phyloP scores from a whole-genome alignment of 2,113 vertebrate species.

The Perognathus longimembris region DNA sequence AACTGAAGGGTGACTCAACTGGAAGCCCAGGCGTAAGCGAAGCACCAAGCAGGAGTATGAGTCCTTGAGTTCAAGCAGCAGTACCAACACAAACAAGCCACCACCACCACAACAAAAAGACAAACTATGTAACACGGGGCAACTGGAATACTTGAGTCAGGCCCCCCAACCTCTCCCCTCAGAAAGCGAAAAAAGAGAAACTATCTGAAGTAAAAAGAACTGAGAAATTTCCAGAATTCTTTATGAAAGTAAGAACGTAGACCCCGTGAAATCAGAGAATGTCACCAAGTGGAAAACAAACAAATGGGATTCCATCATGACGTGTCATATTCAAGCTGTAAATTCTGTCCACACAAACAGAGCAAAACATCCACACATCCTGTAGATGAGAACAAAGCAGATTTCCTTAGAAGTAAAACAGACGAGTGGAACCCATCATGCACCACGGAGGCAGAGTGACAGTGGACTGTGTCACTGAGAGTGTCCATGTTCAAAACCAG shows the following conservation, averaged over 20 bases:
- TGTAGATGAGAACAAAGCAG: background rate
- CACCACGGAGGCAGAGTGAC: background rate
- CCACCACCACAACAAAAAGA: background rate
- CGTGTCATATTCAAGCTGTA: no score
- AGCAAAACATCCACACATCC: background rate
- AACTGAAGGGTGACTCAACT: no score
- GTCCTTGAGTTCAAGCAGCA: no score
- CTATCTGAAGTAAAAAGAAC: background rate
- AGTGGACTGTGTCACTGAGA: background rate
- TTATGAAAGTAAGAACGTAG: background rate
- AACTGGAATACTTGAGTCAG: no score
- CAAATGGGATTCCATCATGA: background rate
- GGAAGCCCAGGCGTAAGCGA: no score
- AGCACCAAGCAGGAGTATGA: no score
- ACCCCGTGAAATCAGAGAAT: background rate
- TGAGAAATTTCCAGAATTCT: background rate
- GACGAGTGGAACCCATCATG: background rate
- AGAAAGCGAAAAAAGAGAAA: background rate
- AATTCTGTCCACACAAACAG: background rate
- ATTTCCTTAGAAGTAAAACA: background rate
- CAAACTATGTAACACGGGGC: background rate
- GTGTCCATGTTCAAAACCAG: no score
- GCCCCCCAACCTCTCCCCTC: background rate
- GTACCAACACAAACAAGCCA: background rate
- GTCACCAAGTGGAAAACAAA: background rate